phyloP scores from a whole-genome alignment of 1,140 invertebrate species.

The Watersipora subatra region DNA sequence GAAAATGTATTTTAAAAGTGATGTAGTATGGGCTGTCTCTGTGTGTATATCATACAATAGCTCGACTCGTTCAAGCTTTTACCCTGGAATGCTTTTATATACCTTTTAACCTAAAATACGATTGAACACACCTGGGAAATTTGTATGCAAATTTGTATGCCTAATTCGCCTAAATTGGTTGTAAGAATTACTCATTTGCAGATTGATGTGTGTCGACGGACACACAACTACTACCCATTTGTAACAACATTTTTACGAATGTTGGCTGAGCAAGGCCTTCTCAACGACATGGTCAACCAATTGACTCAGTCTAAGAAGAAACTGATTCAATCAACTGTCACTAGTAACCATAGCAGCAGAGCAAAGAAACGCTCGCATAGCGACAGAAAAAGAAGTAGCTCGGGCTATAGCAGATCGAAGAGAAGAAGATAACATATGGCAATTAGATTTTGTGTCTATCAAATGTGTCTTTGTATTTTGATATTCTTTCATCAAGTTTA shows the following conservation, averaged over 20 bases:
- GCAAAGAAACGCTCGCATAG: not conserved
- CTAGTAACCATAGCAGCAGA: not conserved
- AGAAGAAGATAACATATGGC: not conserved
- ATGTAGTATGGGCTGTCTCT: no score
- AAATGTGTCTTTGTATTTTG: no score
- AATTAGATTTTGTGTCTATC: no score
- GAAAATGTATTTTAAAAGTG: no score
- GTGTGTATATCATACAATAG: no score
- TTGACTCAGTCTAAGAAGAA: not conserved
- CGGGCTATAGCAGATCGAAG: not conserved
- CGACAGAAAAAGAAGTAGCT: not conserved
- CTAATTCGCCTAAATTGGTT: no score
- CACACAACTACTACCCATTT: not conserved
- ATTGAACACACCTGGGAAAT: no score
- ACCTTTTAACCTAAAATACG: no score
- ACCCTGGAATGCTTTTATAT: no score
- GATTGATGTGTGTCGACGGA: constrained; percentile 1
- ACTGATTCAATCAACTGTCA: not conserved
- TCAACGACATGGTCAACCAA: not conserved
- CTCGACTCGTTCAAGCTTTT: no score
- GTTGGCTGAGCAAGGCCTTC: constrained; percentile 3
- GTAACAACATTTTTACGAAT: not conserved
- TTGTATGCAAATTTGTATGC: no score
- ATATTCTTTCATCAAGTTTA: no score
- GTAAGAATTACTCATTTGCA: not conserved